phyloP scores from a whole-genome alignment of 2,113 vertebrate species.

The Geococcyx californianus region DNA sequence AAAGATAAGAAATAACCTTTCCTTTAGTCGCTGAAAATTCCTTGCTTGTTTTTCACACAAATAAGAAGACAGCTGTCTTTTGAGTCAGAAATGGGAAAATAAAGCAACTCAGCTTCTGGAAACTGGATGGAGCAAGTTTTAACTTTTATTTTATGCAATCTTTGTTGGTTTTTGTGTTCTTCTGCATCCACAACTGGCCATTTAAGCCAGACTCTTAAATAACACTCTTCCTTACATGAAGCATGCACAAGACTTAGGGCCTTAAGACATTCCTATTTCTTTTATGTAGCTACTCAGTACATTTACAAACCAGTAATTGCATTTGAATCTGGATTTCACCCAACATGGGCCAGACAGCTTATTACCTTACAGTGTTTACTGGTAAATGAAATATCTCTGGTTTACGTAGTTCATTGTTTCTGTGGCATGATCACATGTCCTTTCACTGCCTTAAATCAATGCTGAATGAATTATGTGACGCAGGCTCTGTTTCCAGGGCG shows the following conservation, averaged over 20 bases:
- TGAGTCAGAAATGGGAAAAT: not conserved
- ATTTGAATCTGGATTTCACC: not conserved
- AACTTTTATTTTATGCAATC: not conserved
- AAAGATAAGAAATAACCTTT: not conserved
- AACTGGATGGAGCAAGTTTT: not conserved
- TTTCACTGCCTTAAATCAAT: not conserved
- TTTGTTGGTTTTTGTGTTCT: not conserved
- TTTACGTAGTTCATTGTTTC: not conserved
- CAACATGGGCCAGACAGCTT: not conserved
- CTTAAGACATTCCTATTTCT: not conserved
- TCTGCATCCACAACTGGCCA: not conserved
- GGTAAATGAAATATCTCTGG: not conserved
- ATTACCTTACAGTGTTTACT: not conserved
- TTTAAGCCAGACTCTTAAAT: not conserved
- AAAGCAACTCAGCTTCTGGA: not conserved
- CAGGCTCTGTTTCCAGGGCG: not conserved
- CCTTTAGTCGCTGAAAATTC: not conserved
- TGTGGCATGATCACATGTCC: not conserved
- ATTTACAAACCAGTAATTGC: not conserved
- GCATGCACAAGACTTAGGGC: accelerated
- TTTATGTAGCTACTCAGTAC: not conserved
- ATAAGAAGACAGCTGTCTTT: not conserved
- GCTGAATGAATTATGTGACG: not conserved
- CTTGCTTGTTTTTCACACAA: not conserved
- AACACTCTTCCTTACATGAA: not conserved